phyloP scores from a whole-genome alignment of 2,888 invertebrate species.

The Dugesia japonica region DNA sequence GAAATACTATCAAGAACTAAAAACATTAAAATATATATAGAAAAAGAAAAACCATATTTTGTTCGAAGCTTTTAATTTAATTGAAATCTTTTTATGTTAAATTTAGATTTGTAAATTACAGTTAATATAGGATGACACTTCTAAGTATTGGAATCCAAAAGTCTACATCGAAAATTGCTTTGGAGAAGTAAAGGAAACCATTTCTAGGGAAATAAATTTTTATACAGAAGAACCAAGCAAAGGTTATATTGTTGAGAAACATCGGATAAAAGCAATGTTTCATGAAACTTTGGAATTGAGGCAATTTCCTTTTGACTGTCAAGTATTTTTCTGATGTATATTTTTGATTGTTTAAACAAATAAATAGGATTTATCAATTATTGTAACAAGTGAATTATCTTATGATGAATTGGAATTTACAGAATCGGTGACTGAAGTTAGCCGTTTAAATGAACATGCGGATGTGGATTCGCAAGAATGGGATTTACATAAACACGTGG shows the following conservation, averaged over 20 bases:
- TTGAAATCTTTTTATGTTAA: background rate
- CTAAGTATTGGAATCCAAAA: constrained; percentile 16
- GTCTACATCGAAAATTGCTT: constrained; percentile 10
- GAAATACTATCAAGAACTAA: too few relatives aligned
- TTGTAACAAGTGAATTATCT: constrained; percentile 26
- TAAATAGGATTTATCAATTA: constrained; percentile 26
- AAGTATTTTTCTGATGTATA: background rate
- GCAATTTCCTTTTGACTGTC: constrained; percentile 22
- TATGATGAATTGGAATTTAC: constrained; percentile 27
- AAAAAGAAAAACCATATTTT: too few relatives aligned
- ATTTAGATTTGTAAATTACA: too few relatives aligned
- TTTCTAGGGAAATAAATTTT: background rate
- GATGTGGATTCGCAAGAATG: constrained; percentile 20
- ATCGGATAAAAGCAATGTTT: background rate
- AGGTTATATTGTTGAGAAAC: background rate
- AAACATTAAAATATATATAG: background rate
- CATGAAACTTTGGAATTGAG: constrained; percentile 21
- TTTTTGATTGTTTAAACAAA: background rate
- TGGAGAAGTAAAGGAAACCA: constrained; percentile 17
- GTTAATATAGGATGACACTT: background rate
- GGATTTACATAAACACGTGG: constrained; percentile 22
- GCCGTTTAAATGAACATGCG: constrained; percentile 13
- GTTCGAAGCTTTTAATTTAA: too few relatives aligned
- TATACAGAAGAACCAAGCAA: background rate
- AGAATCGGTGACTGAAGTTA: constrained; percentile 3